Conservation (phyloP, 2,888 invertebrate genomes). For the Cataglyphis livida region DNA sequence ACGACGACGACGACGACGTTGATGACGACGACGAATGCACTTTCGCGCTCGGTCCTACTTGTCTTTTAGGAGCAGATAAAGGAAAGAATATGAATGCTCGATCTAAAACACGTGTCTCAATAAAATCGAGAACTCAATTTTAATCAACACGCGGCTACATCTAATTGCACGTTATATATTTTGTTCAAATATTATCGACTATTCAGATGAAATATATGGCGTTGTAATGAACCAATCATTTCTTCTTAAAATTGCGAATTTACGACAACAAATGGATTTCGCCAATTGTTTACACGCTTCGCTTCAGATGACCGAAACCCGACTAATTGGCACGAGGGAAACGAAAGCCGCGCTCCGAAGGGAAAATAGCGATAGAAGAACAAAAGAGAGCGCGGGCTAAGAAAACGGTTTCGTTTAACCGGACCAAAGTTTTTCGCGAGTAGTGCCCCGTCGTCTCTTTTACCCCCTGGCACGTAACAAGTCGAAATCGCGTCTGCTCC, state of each 20-base stretch:
- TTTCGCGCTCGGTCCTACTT: constrained; percentile 67
- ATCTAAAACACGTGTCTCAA: constrained; percentile 6
- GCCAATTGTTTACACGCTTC: constrained; percentile 15
- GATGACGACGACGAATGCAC: constrained; percentile 65
- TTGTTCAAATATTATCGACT: constrained; percentile 15
- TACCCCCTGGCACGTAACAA: constrained; percentile 59
- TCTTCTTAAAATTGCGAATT: constrained; percentile 7
- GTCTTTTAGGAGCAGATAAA: constrained; percentile 39
- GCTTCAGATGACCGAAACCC: constrained; percentile 10
- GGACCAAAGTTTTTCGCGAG: constrained; percentile 32
- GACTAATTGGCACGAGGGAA: constrained; percentile 36
- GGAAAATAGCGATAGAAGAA: not conserved
- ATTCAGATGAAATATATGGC: not conserved
- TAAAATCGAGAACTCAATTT: constrained; percentile 2
- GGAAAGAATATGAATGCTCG: constrained; percentile 27
- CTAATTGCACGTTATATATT: constrained; percentile 9
- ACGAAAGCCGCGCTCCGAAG: not conserved
- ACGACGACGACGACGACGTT: constrained; percentile 40
- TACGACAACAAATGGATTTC: not conserved
- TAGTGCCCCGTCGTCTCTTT: constrained; percentile 43
- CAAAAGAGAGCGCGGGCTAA: constrained; percentile 38
- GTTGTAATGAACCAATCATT: not conserved
- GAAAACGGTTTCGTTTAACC: not conserved
- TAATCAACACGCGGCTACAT: constrained; percentile 2
- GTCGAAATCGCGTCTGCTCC: constrained; percentile 78